Evolutionary conservation across 2,888 invertebrate genomes (phyloP), one percentile per base, ranked within the genome.

Genomic region (Drosophila mulleri): DNA sequence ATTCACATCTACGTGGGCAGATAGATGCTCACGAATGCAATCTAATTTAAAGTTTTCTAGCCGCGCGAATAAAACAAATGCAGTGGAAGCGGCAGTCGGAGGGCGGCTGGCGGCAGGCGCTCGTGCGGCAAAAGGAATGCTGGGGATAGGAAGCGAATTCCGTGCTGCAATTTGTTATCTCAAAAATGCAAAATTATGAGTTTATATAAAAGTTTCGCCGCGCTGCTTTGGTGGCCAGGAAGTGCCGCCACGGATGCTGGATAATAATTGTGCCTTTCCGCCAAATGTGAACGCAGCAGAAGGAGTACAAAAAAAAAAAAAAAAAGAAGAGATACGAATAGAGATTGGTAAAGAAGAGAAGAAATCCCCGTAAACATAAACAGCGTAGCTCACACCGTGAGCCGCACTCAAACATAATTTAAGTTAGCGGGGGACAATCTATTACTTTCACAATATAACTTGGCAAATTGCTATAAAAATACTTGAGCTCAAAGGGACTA

Each of bases 401-500:
- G 53, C 35, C 70, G 57, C 60, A 60, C 68, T 65, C 76, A 75
- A 37, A 48, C 80, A 82, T 82, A 75, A 69, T 71, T 84, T 82
- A 83, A 81, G 75, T 72, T 82, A 64, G 82, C 80, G 74, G 78
- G 82, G 52, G 73, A 86, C 81, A 90, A 89, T 89, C 88, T 89
- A 90, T 89, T 86, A 86, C 88, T 82, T 89, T 86, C 88, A 76
- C 84, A 90, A 89, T 86, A 83, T 76, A 90, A 90, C 80, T 89
- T 84, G 84, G 86, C 79, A 90, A 90, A 89, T 89, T 89, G 85
- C 68, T 72, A 79, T 76, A 89, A 88, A 87, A 88, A 90, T 87
- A 78, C 83, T 72, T 57, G 53, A 64, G 52, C 57, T 62, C 62
- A 61, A 57, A 41, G 16, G 32, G 50, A 64, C 35, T 56, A 26